These are phyloP conservation scores for Lepus americanus DNA, from an alignment of 2,113 vertebrate genomes.

Conservation along the genomic window DNA sequence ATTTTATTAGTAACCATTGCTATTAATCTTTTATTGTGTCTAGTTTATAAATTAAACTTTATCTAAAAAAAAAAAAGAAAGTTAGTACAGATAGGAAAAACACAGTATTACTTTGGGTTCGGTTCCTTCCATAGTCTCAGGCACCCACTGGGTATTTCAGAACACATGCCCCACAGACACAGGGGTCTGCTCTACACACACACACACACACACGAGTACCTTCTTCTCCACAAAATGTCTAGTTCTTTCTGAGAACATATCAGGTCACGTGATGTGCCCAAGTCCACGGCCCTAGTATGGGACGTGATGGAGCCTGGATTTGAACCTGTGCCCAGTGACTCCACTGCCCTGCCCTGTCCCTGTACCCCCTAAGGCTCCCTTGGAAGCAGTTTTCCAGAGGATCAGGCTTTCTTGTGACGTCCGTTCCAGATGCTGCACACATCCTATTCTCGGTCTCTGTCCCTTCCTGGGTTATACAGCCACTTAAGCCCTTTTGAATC, in stretches of 20 bases:
- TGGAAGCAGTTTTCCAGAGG: neutral
- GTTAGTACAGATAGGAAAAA: neutral
- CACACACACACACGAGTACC: too few species aligned
- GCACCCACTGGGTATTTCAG: neutral
- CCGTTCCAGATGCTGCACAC: neutral
- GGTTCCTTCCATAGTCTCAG: neutral
- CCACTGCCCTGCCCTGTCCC: neutral
- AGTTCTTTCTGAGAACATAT: neutral
- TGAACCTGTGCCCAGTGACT: too few species aligned
- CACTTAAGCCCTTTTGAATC: conserved; percentile 15
- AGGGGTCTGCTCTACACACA: too few species aligned
- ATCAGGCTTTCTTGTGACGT: fast-evolving
- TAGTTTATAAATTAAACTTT: neutral
- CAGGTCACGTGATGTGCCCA: neutral
- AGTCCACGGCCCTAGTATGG: neutral
- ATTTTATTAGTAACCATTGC: neutral
- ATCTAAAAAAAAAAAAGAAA: too few species aligned
- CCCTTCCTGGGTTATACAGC: neutral
- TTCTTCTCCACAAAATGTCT: neutral
- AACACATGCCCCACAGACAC: neutral
- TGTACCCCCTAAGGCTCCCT: neutral
- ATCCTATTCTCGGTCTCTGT: neutral
- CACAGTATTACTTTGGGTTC: neutral
- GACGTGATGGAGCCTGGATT: neutral
- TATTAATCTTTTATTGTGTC: neutral